Conservation (phyloP, 2,888 invertebrate species). For the Smittia sp. region DNA sequence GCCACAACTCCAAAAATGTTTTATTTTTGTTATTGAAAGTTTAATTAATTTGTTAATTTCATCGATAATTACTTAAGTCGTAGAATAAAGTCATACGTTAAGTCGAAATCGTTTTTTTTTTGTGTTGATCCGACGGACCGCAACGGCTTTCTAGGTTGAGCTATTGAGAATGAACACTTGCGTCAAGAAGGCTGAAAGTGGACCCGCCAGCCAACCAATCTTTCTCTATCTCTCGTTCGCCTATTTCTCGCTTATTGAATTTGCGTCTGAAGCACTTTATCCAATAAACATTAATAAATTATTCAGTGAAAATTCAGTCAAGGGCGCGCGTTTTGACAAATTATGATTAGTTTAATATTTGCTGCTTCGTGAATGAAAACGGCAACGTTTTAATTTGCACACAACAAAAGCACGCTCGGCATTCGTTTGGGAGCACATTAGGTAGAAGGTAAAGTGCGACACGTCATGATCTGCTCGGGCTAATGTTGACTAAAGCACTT, state of each 20-base stretch:
- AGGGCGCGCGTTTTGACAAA: conserved; percentile 35
- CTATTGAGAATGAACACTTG: too few relatives aligned
- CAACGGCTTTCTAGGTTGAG: too few relatives aligned
- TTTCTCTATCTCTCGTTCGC: too few relatives aligned
- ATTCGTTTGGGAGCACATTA: not conserved
- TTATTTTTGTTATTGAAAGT: not conserved
- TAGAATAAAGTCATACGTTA: too few relatives aligned
- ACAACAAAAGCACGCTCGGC: not conserved
- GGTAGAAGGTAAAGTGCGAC: not conserved
- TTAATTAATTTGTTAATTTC: conserved; percentile 3
- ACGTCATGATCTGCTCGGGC: not conserved
- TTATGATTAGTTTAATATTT: conserved; percentile 31
- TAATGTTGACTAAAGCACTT: conserved; percentile 29
- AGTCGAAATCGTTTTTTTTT: not conserved
- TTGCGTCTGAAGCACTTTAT: not conserved
- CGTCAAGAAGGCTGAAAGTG: too few relatives aligned
- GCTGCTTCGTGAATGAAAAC: conserved; percentile 26
- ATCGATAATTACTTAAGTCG: too few relatives aligned
- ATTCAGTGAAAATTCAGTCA: conserved; percentile 35
- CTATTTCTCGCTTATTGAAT: too few relatives aligned
- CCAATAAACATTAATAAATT: conserved; percentile 29
- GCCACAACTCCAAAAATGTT: not conserved
- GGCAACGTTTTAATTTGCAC: conserved; percentile 32
- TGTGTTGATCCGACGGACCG: too few relatives aligned
- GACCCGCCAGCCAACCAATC: too few relatives aligned